Evolutionary conservation across 2,113 vertebrate species (phyloP).

Genomic region (Pterocles orientalis): DNA sequence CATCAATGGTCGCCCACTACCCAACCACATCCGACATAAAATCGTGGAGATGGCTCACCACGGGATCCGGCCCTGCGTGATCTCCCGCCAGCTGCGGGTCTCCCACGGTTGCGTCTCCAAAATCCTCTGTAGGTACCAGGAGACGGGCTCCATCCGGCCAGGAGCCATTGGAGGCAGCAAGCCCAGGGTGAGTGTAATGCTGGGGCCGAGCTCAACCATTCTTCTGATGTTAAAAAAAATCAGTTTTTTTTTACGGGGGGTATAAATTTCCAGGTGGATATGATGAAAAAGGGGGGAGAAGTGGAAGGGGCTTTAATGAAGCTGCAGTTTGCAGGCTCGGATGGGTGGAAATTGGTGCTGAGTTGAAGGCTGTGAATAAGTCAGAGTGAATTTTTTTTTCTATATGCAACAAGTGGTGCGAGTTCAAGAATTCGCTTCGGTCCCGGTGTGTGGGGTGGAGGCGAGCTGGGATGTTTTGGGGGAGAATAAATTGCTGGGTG

Average conservation of each 20-base stretch:
- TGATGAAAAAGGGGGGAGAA: not conserved
- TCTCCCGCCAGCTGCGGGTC: slow-evolving; percentile 94
- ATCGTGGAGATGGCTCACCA: slow-evolving; percentile 99
- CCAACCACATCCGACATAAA: slow-evolving; percentile 98
- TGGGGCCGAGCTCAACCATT: not conserved
- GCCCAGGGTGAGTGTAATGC: slow-evolving; percentile 92
- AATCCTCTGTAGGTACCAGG: slow-evolving; percentile 98
- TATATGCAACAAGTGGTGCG: slow-evolving; percentile 41
- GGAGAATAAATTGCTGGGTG: fast-evolving
- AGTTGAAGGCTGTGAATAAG: not conserved
- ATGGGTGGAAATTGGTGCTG: not conserved
- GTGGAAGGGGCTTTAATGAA: not conserved
- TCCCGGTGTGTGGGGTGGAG: not conserved
- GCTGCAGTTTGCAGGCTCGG: not conserved
- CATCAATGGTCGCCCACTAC: slow-evolving; percentile 96
- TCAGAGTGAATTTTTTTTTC: not conserved
- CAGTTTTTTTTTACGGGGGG: not conserved
- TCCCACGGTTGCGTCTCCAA: slow-evolving; percentile 98
- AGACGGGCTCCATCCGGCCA: slow-evolving; percentile 96
- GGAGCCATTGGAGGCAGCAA: slow-evolving; percentile 98
- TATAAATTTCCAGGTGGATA: not conserved
- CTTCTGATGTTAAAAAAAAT: fast-evolving
- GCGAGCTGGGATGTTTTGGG: fast-evolving
- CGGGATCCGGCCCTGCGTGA: slow-evolving; percentile 97
- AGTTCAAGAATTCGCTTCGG: not conserved